phyloP scores from a whole-genome alignment of 2,113 vertebrate genomes.

The Connochaetes taurinus region DNA sequence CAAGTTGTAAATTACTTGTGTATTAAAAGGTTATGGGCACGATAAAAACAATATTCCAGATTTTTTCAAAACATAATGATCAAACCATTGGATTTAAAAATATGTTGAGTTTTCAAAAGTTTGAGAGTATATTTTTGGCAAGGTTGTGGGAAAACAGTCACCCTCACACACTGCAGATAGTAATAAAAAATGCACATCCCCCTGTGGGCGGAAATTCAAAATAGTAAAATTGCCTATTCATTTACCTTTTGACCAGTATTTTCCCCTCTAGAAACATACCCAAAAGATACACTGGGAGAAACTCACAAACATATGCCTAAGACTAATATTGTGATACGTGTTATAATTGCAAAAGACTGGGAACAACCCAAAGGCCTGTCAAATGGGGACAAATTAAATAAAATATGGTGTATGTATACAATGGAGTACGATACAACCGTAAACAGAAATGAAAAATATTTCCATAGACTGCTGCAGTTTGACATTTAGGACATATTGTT shows the following conservation, averaged over 20 bases:
- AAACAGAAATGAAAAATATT: neutral
- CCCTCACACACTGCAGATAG: neutral
- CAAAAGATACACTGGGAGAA: neutral
- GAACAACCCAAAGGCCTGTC: too few species aligned
- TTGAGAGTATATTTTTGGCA: neutral
- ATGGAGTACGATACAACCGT: accelerated
- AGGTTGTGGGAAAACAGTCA: neutral
- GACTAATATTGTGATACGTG: neutral
- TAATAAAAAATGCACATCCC: neutral
- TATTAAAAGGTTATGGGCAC: neutral
- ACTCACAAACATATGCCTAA: accelerated
- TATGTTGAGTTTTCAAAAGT: neutral
- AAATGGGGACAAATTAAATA: accelerated
- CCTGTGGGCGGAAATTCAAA: neutral
- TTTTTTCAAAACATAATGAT: neutral
- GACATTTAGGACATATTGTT: neutral
- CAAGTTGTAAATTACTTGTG: neutral
- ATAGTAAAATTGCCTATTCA: neutral
- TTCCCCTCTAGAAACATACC: neutral
- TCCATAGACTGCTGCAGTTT: neutral
- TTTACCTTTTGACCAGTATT: neutral
- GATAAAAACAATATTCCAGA: neutral
- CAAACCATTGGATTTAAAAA: neutral
- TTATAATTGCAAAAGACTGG: neutral
- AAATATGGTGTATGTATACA: accelerated